Conservation (phyloP, 2,113 vertebrate genomes). For the Athene cunicularia region DNA sequence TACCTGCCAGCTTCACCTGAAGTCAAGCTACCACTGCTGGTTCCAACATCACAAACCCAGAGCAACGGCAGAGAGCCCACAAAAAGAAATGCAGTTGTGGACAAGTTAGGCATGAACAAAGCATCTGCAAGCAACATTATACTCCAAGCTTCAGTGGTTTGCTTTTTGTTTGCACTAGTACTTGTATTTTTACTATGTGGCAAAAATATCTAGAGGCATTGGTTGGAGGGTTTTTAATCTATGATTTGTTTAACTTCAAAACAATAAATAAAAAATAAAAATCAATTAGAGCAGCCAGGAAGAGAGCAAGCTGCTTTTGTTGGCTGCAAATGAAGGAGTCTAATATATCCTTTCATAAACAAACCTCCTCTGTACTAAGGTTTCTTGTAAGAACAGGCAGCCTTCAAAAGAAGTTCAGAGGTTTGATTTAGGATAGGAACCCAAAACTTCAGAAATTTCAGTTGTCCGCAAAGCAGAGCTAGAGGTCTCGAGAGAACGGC, state of each 20-base stretch:
- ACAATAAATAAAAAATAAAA: conserved; percentile 64
- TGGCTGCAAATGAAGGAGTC: conserved; percentile 55
- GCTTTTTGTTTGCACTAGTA: neutral
- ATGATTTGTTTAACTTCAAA: conserved; percentile 54
- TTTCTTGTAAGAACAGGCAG: conserved; percentile 41
- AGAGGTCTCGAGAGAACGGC: neutral
- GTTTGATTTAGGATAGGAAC: neutral
- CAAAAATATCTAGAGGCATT: conserved; percentile 11
- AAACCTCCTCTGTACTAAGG: conserved; percentile 3
- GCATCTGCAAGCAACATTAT: neutral
- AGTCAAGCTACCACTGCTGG: neutral
- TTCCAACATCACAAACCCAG: neutral
- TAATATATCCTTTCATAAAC: conserved; percentile 41
- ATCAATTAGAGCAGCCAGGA: conserved; percentile 37
- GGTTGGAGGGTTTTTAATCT: conserved; percentile 11
- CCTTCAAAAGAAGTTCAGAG: neutral
- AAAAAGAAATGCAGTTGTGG: neutral
- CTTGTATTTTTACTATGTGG: conserved; percentile 2
- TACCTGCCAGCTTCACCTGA: neutral
- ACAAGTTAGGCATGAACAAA: neutral
- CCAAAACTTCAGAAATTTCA: neutral
- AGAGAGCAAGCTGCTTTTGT: conserved; percentile 28
- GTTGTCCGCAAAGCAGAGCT: neutral
- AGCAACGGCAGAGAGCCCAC: neutral
- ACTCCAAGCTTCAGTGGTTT: neutral